phyloP scores from a whole-genome alignment of 2,797 vertebrate genomes.

The Kryptopterus vitreolus region DNA sequence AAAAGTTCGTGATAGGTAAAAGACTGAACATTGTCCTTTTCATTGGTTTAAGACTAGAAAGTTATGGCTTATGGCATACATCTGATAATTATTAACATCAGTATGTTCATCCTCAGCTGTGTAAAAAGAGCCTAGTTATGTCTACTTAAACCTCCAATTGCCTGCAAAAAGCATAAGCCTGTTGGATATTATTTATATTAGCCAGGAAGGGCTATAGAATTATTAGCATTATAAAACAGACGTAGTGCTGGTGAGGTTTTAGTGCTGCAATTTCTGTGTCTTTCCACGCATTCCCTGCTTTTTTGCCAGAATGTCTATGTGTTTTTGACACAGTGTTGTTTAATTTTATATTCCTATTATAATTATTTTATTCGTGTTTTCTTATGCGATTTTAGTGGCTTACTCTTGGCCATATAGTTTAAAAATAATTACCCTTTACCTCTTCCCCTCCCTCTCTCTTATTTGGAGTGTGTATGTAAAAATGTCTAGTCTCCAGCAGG shows the following conservation, averaged over 20 bases:
- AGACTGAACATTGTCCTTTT: constrained; percentile 36
- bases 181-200: constrained; percentile 88
- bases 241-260: constrained; percentile 38
- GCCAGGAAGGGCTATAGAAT: constrained; percentile 75
- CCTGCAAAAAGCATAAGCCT: constrained; percentile 65
- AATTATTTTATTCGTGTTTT: constrained; percentile 7
- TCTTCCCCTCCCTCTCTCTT: constrained; percentile 58
- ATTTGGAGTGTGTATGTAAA: constrained; percentile 76
- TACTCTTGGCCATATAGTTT: constrained; percentile 15
- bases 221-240: constrained; percentile 55
- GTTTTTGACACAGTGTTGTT: constrained; percentile 10
- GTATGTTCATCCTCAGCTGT: constrained; percentile 77
- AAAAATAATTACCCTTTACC: constrained; percentile 28
- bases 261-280: constrained; percentile 20
- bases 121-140: constrained; percentile 76
- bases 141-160: constrained; percentile 29
- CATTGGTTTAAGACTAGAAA: constrained; percentile 62
- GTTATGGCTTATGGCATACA: constrained; percentile 71
- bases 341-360: constrained; percentile 6
- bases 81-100: constrained; percentile 87
- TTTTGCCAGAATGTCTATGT: background rate
- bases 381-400: constrained; percentile 8
- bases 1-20: constrained; percentile 18
- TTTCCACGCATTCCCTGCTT: constrained; percentile 23
- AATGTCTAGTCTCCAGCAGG: constrained; percentile 77